Evolutionary conservation across 1,140 invertebrate genomes (phyloP).

Genomic region (Caenorhabditis tropicalis): DNA sequence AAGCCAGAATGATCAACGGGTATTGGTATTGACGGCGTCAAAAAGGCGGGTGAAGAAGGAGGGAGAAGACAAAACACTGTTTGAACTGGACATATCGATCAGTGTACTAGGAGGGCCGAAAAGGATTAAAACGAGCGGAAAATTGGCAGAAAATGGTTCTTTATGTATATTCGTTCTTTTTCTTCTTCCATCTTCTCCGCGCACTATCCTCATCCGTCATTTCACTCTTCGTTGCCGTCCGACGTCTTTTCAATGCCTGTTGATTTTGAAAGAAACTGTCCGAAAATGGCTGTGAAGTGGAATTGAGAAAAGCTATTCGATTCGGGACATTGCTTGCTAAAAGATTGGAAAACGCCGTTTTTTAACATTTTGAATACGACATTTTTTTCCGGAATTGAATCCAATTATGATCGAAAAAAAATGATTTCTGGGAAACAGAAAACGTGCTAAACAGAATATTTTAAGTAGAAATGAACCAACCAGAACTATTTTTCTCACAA

Average conservation of each 20-base stretch:
- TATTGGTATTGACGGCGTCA: slow-evolving; percentile 37
- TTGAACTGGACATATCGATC: slow-evolving; percentile 38
- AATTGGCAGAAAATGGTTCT: slow-evolving; percentile 42
- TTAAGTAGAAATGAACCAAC: not conserved
- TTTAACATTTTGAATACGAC: not conserved
- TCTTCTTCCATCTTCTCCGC: slow-evolving; percentile 24
- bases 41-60: not conserved
- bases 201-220: slow-evolving; percentile 42
- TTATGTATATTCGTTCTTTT: slow-evolving; percentile 38
- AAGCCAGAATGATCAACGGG: not conserved
- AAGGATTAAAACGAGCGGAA: slow-evolving; percentile 40
- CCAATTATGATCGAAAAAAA: no score
- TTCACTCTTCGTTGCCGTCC: slow-evolving; percentile 40
- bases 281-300: slow-evolving; percentile 24
- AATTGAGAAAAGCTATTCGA: slow-evolving; percentile 5
- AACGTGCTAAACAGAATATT: no score
- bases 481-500: not conserved
- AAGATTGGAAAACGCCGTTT: not conserved
- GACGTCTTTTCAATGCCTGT: slow-evolving; percentile 40
- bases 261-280: slow-evolving; percentile 41
- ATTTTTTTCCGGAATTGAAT: no score
- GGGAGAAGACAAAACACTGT: not conserved
- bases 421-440: no score
- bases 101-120: slow-evolving; percentile 21
- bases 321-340: slow-evolving; percentile 16